Evolutionary conservation across 1,140 invertebrate genomes (phyloP), one percentile per base, ranked within the genome.

Genomic region (Solenopsis invicta): DNA sequence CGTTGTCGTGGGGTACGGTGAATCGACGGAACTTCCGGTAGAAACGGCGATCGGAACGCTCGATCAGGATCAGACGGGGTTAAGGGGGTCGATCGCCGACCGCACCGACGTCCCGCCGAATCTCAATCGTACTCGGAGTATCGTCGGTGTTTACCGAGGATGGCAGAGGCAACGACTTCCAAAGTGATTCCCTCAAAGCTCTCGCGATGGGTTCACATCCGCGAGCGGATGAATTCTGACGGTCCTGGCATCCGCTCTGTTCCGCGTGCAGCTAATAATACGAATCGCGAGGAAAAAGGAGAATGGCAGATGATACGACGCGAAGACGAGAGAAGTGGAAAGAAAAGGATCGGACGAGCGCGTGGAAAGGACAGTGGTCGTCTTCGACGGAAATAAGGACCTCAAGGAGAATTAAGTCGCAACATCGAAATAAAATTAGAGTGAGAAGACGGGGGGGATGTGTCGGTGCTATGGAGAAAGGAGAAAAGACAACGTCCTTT

Each of bases 351-450:
- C 3, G 10, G 21, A 69, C 1, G n/a, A 18, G 18, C 59, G 6
- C 62, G 21, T 18, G 61, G 16, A 34, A 41, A 21, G 59, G 10
- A 45, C 9, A 62, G 4, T 18, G 37, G 24, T n/a, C 64, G 45
- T 82, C 12, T 72, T 72, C 67, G 37, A 59, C 9, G 59, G 18
- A 5, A 78, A 77, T 41, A 66, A 78, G 37, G 16, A 85, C 45
- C 9, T 29, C 18, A 16, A 64, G 82, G 48, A 59, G 29, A 61
- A 34, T 18, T 18, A 48, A 82, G 54, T 71, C 61, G 54, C 64
- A 86, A 86, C 62, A 81, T 69, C 61, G 85, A 74, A 82, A 87
- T 74, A 75, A 71, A 87, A 74, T 72, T 64, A 72, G 62, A 87
- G 67, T 74, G 86, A 85, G 45, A 85, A 12, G 69, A 21, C 45